A percentile compares a stretch with the other conserved stretches of the same genome.
Conservation (phyloP, 2,797 vertebrate genomes). For the Kryptolebias ocellatus region DNA sequence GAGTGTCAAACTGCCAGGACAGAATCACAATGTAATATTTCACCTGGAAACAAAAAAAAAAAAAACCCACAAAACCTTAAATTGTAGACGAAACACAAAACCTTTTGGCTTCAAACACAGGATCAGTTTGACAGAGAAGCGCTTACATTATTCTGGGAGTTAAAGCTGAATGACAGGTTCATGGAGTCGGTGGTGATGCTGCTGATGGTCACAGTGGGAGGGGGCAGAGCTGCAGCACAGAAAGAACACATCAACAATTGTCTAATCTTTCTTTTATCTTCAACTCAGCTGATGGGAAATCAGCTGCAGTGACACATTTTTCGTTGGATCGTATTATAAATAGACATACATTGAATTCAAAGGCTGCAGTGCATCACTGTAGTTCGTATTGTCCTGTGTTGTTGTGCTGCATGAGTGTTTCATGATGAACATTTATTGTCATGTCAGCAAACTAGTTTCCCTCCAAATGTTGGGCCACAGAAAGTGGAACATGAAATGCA, state of each 20-base stretch:
- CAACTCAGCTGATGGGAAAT: background rate
- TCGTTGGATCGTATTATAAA: too few relatives aligned
- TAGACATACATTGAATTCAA: too few relatives aligned
- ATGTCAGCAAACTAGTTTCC: too few relatives aligned
- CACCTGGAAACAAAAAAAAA: conserved; percentile 77
- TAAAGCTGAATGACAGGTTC: conserved; percentile 86
- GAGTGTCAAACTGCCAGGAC: conserved; percentile 93
- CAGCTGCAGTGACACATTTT: background rate
- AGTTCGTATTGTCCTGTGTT: too few relatives aligned
- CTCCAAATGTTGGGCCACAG: too few relatives aligned
- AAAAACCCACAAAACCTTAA: background rate
- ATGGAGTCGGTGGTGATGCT: conserved; percentile 82
- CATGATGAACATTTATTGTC: too few relatives aligned
- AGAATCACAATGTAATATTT: conserved; percentile 87
- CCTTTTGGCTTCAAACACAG: background rate
- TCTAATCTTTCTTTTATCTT: too few relatives aligned
- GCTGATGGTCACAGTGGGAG: conserved; percentile 86
- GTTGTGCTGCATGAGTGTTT: too few relatives aligned
- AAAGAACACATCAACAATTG: background rate
- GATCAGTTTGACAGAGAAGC: too few relatives aligned
- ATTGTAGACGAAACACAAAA: background rate
- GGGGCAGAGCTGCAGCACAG: conserved; percentile 84
- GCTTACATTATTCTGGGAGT: conserved; percentile 83
- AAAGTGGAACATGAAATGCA: too few relatives aligned
- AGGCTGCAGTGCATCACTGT: too few relatives aligned